Evolutionary conservation across 2,797 vertebrate species (phyloP).

Genomic region (Sebastes taczanowskii): DNA sequence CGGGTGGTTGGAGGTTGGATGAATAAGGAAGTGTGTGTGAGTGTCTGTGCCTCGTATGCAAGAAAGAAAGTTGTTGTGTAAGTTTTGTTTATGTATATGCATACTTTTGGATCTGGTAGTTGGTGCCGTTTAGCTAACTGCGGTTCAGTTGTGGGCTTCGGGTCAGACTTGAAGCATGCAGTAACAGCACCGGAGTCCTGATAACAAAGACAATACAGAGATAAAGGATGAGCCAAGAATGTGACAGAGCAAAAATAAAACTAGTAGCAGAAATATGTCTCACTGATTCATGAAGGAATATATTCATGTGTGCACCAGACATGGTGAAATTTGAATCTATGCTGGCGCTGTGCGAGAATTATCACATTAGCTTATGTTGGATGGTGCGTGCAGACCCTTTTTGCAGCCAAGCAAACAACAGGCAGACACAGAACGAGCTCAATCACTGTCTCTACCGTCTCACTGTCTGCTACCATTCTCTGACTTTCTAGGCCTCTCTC

Average conservation of each 20-base stretch:
- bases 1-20: constrained; percentile 35
- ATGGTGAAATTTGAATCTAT: constrained; percentile 18
- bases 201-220: constrained; percentile 12
- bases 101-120: not conserved
- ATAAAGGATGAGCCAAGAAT: constrained; percentile 48
- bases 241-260: constrained; percentile 39
- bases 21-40: constrained; percentile 24
- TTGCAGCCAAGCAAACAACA: constrained; percentile 7
- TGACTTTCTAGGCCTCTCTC: not conserved
- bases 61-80: not conserved
- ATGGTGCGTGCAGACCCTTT: not conserved
- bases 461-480: not conserved
- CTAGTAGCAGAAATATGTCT: constrained; percentile 22
- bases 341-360: constrained; percentile 11
- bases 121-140: not conserved
- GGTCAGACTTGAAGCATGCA: not conserved
- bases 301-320: constrained; percentile 52
- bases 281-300: constrained; percentile 24
- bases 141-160: not conserved
- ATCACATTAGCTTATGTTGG: constrained; percentile 24
- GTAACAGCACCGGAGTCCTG: not conserved
- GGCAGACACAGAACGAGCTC: not conserved
- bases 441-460: not conserved
- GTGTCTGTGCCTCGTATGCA: not conserved
- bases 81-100: not conserved